Evolutionary conservation across 37 sponge, comb jelly and placozoan species (phyloP).

Genomic region (Eunapius fragilis): DNA sequence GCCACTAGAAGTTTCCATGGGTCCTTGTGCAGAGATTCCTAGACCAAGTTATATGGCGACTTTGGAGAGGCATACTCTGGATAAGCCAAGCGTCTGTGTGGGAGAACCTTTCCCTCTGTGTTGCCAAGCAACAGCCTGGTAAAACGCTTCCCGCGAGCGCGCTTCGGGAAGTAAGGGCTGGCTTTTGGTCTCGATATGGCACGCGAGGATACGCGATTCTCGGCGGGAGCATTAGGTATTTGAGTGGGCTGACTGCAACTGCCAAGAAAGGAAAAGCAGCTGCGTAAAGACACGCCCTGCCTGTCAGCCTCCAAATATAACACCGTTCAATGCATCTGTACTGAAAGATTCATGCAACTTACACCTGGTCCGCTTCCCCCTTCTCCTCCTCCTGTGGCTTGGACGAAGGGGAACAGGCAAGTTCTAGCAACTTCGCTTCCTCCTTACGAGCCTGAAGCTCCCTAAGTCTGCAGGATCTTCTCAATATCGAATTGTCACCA

Average conservation of each 20-base stretch:
- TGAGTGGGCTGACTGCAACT: too few species aligned
- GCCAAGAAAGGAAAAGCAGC: too few species aligned
- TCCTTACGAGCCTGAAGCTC: neutral
- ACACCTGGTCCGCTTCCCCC: neutral
- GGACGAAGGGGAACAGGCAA: neutral
- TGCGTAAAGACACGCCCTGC: too few species aligned
- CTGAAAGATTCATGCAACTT: neutral
- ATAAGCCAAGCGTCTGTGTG: slow-evolving; percentile 59
- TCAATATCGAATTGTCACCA: neutral
- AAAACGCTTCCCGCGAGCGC: neutral
- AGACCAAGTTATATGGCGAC: slow-evolving; percentile 78
- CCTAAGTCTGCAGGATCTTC: neutral
- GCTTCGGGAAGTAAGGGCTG: slow-evolving; percentile 27
- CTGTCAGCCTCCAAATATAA: too few species aligned
- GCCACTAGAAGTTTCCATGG: slow-evolving; percentile 92
- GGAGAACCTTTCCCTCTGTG: slow-evolving; percentile 10
- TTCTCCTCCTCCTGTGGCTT: neutral
- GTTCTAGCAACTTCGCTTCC: neutral
- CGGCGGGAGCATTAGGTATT: too few species aligned
- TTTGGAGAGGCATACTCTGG: slow-evolving; percentile 62
- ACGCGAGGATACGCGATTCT: neutral
- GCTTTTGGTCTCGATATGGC: neutral
- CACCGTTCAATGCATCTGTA: too few species aligned
- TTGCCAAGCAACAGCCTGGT: neutral
- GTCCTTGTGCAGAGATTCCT: slow-evolving; percentile 78